phyloP scores from a whole-genome alignment of 1,140 invertebrate genomes.

The Augochlora pura region DNA sequence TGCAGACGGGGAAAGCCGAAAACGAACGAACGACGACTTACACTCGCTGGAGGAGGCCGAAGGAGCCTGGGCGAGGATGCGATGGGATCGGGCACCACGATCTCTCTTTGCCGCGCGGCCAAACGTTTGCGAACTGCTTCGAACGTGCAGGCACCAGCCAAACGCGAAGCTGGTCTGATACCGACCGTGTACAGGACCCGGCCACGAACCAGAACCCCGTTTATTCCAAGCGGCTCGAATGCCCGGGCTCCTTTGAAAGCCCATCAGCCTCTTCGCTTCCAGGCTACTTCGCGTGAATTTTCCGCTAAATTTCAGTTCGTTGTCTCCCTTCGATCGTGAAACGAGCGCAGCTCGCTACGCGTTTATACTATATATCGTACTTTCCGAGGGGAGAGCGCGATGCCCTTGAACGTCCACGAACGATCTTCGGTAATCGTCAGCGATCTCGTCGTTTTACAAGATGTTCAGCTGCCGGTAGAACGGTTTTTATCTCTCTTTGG shows the following conservation, averaged over 20 bases:
- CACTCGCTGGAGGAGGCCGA: constrained; percentile 1
- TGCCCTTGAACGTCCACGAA: too few relatives aligned
- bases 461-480: too few relatives aligned
- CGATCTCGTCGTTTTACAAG: too few relatives aligned
- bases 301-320: neutral
- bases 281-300: neutral
- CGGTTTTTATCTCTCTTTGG: too few relatives aligned
- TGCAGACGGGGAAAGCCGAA: neutral
- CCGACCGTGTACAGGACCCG: constrained; percentile 5
- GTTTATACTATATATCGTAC: too few relatives aligned
- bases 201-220: constrained; percentile 18
- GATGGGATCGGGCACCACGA: constrained; percentile 27
- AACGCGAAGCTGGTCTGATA: neutral
- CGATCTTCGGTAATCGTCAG: too few relatives aligned
- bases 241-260: neutral
- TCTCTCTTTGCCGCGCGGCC: constrained; percentile 35
- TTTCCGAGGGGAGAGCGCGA: too few relatives aligned
- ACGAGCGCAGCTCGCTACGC: too few relatives aligned
- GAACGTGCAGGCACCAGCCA: neutral
- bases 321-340: neutral
- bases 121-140: constrained; percentile 29
- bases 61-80: neutral
- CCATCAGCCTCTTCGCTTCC: neutral
- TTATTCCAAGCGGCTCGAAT: constrained; percentile 5
- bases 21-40: constrained; percentile 20